Evolutionary conservation across 2,113 vertebrate species (phyloP).

Genomic region (Oplegnathus fasciatus): DNA sequence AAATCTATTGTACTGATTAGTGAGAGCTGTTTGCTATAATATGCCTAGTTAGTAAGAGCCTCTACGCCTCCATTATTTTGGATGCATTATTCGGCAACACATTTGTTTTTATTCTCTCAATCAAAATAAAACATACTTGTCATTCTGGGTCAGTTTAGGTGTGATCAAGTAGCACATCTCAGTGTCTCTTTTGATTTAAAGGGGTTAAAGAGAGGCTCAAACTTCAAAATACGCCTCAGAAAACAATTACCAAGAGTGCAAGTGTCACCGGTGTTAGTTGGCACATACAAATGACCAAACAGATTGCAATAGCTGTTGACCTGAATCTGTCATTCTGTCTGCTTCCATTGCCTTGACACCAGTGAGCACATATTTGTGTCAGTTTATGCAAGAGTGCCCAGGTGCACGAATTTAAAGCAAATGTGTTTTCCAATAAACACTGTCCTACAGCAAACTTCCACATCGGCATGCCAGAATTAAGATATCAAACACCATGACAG

Average conservation of each 20-base stretch:
- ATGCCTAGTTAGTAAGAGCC: background rate
- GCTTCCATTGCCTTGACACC: conserved; percentile 27
- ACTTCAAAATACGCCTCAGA: background rate
- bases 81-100: background rate
- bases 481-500: conserved; percentile 69
- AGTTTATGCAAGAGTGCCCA: conserved; percentile 24
- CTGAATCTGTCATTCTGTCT: conserved; percentile 31
- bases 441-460: conserved; percentile 23
- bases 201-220: background rate
- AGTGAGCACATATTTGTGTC: background rate
- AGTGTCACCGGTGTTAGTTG: background rate
- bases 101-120: background rate
- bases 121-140: background rate
- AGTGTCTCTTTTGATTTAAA: conserved; percentile 6
- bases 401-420: conserved; percentile 43
- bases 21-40: background rate
- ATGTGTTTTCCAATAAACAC: conserved; percentile 43
- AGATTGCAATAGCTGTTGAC: conserved; percentile 15
- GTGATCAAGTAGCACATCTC: background rate
- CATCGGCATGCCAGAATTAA: conserved; percentile 22
- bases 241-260: conserved; percentile 9
- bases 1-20: background rate
- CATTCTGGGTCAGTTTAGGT: background rate
- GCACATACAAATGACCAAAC: conserved; percentile 19
- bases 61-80: background rate